A percentile compares a stretch with the other conserved stretches of the same genome.
Conservation (phyloP, 1,140 invertebrate species). For the Hirudo medicinalis region DNA sequence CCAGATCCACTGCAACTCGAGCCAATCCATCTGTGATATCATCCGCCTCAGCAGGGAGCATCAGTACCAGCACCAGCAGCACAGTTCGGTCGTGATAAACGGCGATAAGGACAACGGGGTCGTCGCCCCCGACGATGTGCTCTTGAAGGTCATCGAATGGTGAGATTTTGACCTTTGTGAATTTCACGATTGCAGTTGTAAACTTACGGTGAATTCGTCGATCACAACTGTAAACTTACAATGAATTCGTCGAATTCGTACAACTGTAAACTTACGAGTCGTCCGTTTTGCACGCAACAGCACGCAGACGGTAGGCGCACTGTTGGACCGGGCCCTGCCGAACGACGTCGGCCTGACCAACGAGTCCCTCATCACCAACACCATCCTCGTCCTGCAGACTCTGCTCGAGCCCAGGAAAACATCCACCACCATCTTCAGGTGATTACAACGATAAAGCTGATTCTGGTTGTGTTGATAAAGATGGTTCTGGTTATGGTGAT, state of each 20-base stretch:
- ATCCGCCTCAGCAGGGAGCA: slow-evolving; percentile 54
- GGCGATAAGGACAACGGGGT: background rate
- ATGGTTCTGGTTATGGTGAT: too few relatives aligned
- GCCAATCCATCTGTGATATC: slow-evolving; percentile 68
- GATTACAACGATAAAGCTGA: too few relatives aligned
- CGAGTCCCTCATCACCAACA: slow-evolving; percentile 63
- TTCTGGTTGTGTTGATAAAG: too few relatives aligned
- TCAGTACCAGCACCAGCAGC: slow-evolving; percentile 34
- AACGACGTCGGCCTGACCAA: too few relatives aligned
- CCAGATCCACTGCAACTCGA: slow-evolving; percentile 60
- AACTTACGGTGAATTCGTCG: too few relatives aligned
- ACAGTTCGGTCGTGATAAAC: background rate
- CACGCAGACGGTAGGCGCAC: background rate
- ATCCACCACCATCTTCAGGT: slow-evolving; percentile 8
- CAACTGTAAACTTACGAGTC: too few relatives aligned
- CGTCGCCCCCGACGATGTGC: background rate
- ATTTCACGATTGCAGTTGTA: too few relatives aligned
- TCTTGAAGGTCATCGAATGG: slow-evolving; percentile 2
- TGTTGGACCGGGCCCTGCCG: background rate
- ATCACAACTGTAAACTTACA: too few relatives aligned
- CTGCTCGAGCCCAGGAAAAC: slow-evolving; percentile 49
- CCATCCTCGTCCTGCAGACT: slow-evolving; percentile 61
- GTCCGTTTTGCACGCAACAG: background rate
- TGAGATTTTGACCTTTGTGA: background rate
- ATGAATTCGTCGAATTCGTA: too few relatives aligned